A percentile compares a stretch with the other conserved stretches of the same genome.
Evolutionary conservation across 2,113 vertebrate species (phyloP).

Genomic region (Tetrao urogallus): DNA sequence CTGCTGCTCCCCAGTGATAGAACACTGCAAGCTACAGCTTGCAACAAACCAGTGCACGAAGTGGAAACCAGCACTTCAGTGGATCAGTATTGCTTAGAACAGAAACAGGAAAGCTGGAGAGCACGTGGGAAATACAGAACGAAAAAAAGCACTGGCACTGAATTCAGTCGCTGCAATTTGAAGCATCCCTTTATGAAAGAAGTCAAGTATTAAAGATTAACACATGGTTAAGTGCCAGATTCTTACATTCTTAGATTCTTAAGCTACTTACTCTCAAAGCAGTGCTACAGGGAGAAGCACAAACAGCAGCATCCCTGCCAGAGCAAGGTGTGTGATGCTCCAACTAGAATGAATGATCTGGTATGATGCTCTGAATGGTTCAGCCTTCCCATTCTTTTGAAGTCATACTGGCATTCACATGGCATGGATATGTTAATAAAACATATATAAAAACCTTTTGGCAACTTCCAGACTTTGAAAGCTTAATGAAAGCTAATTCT

Average conservation of each 20-base stretch:
- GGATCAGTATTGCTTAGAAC: not conserved
- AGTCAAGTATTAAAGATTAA: not conserved
- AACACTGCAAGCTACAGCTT: not conserved
- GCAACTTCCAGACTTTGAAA: not conserved
- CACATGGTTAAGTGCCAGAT: not conserved
- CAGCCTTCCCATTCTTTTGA: not conserved
- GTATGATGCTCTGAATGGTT: not conserved
- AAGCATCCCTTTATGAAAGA: not conserved
- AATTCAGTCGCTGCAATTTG: not conserved
- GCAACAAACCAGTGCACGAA: not conserved
- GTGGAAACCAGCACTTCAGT: not conserved
- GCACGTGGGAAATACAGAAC: not conserved
- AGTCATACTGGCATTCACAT: not conserved
- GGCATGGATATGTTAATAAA: not conserved
- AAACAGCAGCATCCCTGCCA: not conserved
- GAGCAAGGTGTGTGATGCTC: not conserved
- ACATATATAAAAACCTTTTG: not conserved
- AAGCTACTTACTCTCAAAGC: not conserved
- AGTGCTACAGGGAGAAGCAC: not conserved
- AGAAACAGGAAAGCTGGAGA: not conserved
- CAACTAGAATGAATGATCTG: not conserved
- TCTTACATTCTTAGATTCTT: not conserved
- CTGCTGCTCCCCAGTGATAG: not conserved
- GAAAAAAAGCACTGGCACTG: not conserved
- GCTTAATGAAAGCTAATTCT: conserved; percentile 23